phyloP scores from a whole-genome alignment of 1,140 invertebrate species.

The Meloidogyne floridensis region DNA sequence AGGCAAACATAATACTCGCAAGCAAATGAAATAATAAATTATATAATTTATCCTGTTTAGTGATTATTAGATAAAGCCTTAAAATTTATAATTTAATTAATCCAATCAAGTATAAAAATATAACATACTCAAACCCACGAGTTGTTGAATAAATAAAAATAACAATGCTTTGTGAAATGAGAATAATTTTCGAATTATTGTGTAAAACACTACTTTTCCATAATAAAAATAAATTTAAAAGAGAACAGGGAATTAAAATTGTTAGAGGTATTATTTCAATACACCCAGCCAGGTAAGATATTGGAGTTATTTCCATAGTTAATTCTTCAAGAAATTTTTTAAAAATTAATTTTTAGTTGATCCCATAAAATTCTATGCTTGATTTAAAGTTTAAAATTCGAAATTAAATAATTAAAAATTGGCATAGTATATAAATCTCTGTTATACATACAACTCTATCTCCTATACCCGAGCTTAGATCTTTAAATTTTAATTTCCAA shows the following conservation, averaged over 20 bases:
- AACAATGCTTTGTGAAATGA: neutral
- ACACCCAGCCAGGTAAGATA: neutral
- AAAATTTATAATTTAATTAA: neutral
- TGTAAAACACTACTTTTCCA: neutral
- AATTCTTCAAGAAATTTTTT: too few relatives aligned
- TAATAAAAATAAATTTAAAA: slow-evolving; percentile 3
- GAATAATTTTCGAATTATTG: neutral
- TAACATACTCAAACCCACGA: neutral
- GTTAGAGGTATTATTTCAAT: neutral
- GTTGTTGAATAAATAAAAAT: neutral
- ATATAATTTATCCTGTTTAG: neutral
- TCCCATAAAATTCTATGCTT: too few relatives aligned
- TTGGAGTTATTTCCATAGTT: too few relatives aligned
- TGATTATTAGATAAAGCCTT: too few relatives aligned
- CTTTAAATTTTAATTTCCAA: too few relatives aligned
- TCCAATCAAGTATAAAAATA: too few relatives aligned
- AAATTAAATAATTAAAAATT: too few relatives aligned
- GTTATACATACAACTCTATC: too few relatives aligned
- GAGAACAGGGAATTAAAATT: neutral
- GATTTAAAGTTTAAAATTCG: too few relatives aligned
- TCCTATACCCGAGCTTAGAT: too few relatives aligned
- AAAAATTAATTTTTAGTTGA: too few relatives aligned
- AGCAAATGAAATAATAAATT: neutral
- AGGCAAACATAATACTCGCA: neutral
- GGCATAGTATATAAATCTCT: too few relatives aligned